A percentile compares a stretch with the other conserved stretches of the same genome.
Conservation (phyloP, 1,140 invertebrate species). For the Acyrthosiphon pisum region DNA sequence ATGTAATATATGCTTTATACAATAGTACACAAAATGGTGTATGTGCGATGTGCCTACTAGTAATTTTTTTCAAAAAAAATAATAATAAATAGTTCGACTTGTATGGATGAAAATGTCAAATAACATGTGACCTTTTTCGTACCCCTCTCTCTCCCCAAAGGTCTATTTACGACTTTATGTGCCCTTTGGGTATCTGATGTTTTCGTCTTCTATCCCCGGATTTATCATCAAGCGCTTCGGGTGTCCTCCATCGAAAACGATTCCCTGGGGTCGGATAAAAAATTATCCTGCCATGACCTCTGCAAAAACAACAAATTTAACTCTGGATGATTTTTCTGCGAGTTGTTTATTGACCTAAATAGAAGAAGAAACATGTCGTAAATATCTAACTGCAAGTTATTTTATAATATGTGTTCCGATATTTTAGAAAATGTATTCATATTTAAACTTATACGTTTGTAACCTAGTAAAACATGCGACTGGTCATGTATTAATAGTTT, state of each 20-base stretch:
- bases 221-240: slow-evolving; percentile 32
- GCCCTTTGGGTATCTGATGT: slow-evolving; percentile 41
- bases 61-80: background rate
- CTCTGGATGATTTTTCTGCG: background rate
- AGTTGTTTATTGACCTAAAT: slow-evolving; percentile 22
- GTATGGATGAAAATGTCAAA: slow-evolving; percentile 37
- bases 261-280: slow-evolving; percentile 26
- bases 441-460: background rate
- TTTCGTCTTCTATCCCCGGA: background rate
- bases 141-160: background rate
- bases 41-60: background rate
- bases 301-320: slow-evolving; percentile 41
- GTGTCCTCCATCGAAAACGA: background rate
- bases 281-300: slow-evolving; percentile 20
- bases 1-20: too few relatives aligned
- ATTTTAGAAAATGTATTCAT: background rate
- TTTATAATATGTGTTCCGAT: background rate
- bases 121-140: background rate
- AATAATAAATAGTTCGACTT: background rate
- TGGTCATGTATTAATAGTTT: background rate
- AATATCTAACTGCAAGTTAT: background rate
- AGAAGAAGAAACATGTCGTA: slow-evolving; percentile 17
- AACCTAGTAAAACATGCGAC: background rate
- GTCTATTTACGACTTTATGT: slow-evolving; percentile 27
- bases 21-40: background rate